phyloP scores from a whole-genome alignment of 2,113 vertebrate species.

The Oxyruncus cristatus region DNA sequence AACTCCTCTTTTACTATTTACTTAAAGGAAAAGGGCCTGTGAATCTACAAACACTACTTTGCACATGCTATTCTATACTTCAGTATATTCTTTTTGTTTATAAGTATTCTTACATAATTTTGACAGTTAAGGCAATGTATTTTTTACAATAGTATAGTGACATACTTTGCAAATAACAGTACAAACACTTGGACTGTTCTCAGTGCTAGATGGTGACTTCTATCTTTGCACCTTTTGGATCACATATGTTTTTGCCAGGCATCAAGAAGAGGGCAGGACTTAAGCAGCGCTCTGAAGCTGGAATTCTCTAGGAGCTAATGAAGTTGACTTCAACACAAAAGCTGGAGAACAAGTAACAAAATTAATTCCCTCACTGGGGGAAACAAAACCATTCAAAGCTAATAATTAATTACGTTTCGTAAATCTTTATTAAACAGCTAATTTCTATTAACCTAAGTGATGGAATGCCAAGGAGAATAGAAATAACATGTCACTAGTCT shows the following conservation, averaged over 20 bases:
- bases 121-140: background rate
- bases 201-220: background rate
- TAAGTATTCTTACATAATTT: background rate
- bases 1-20: background rate
- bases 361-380: background rate
- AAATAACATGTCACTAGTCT: background rate
- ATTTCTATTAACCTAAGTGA: background rate
- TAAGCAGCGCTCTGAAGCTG: background rate
- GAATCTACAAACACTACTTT: background rate
- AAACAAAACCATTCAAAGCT: background rate
- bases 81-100: background rate
- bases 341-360: background rate
- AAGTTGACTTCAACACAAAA: background rate
- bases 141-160: background rate
- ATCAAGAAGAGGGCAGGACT: background rate
- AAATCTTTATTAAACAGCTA: background rate
- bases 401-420: background rate
- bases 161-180: background rate
- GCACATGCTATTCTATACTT: background rate
- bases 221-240: background rate
- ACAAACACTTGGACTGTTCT: background rate
- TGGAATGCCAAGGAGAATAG: background rate
- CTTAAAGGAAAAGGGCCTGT: background rate
- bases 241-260: background rate
- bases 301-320: background rate